These are phyloP conservation scores for Probaryconus sp. DNA, from an alignment of 1,140 invertebrate species.

Conservation along the genomic window DNA sequence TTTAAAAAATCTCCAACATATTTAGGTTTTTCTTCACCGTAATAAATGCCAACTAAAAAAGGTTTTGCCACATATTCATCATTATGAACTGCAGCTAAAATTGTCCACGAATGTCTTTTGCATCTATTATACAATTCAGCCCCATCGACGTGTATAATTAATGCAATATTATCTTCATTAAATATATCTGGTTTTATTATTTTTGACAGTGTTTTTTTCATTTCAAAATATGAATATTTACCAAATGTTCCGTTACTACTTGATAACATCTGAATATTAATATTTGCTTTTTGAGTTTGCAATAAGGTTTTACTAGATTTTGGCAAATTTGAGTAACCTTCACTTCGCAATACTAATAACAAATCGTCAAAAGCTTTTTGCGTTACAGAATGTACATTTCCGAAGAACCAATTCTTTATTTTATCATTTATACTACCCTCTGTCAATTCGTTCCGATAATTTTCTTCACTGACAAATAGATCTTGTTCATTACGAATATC, in stretches of 20 bases:
- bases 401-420: too few relatives aligned
- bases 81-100: constrained; percentile 3
- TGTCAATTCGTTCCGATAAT: too few relatives aligned
- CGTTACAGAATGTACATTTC: background rate
- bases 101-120: constrained; percentile 7
- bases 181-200: background rate
- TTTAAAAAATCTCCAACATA: constrained; percentile 14
- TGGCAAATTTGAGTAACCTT: background rate
- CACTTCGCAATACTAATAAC: background rate
- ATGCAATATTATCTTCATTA: background rate
- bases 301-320: constrained; percentile 1
- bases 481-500: too few relatives aligned
- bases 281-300: too few relatives aligned
- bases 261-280: too few relatives aligned
- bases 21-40: constrained; percentile 21
- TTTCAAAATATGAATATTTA: constrained; percentile 5
- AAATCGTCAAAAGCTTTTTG: constrained; percentile 7
- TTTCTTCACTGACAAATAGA: too few relatives aligned
- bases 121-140: background rate
- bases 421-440: too few relatives aligned
- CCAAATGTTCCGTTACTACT: background rate
- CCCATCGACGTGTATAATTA: constrained; percentile 3
- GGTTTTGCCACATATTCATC: constrained; percentile 10
- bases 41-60: constrained; percentile 28
- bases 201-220: background rate